A percentile compares a stretch with the other conserved stretches of the same genome.
Conservation (phyloP, 2,888 invertebrate genomes). For the Acanthopleura granulata region DNA sequence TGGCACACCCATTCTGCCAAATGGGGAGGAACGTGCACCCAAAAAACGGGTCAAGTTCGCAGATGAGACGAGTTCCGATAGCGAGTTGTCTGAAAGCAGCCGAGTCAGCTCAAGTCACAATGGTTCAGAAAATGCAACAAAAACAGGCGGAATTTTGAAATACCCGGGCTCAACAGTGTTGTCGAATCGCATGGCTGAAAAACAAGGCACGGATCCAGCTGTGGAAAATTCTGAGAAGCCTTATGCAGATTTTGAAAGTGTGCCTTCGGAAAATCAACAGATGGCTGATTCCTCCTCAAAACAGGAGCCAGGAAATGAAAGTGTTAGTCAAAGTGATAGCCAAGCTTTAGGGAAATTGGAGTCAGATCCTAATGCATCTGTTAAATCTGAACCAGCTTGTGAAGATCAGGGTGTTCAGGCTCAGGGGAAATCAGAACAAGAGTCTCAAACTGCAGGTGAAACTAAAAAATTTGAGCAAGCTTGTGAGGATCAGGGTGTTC, state of each 20-base stretch:
- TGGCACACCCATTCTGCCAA: neutral
- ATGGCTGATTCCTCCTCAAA: too few species aligned
- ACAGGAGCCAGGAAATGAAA: conserved; percentile 6
- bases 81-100: conserved; percentile 45
- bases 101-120: neutral
- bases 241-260: neutral
- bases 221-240: neutral
- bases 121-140: neutral
- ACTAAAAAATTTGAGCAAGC: too few species aligned
- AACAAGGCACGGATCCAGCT: neutral
- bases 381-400: too few species aligned
- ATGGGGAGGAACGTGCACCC: conserved; percentile 36
- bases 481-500: neutral
- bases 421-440: too few species aligned
- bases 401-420: too few species aligned
- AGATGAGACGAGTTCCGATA: conserved; percentile 59
- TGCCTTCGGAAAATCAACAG: too few species aligned
- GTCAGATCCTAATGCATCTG: too few species aligned
- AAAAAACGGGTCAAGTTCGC: conserved; percentile 59
- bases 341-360: neutral
- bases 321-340: neutral
- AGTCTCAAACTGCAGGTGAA: too few species aligned
- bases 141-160: conserved; percentile 9
- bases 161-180: neutral
- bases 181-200: neutral